phyloP scores from a whole-genome alignment of 1,140 invertebrate species.

The Apocrypta bakeri region DNA sequence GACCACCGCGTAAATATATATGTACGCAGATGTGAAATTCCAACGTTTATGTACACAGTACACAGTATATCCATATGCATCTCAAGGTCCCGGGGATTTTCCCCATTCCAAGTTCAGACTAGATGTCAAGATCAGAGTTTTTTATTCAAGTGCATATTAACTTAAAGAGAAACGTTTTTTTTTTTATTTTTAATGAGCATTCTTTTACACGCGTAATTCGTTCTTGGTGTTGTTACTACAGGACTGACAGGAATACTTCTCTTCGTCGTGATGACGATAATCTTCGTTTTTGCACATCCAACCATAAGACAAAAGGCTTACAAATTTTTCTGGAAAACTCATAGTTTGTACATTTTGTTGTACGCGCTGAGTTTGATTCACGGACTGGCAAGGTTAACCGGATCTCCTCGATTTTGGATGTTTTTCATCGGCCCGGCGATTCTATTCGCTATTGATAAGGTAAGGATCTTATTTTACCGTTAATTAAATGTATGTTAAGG shows the following conservation, averaged over 20 bases:
- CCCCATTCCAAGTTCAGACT: not conserved
- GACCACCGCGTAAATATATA: not conserved
- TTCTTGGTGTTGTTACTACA: constrained; percentile 69
- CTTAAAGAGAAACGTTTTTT: constrained; percentile 9
- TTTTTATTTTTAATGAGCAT: constrained; percentile 10
- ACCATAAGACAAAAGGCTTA: constrained; percentile 95
- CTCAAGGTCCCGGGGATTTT: not conserved
- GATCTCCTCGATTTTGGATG: constrained; percentile 94
- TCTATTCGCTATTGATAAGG: constrained; percentile 93
- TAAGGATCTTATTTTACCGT: constrained; percentile 67
- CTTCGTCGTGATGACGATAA: constrained; percentile 95
- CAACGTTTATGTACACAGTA: not conserved
- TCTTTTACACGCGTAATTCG: no score
- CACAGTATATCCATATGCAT: no score
- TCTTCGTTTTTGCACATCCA: constrained; percentile 98
- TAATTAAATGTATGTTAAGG: no score
- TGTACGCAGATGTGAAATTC: not conserved
- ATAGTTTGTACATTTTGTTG: constrained; percentile 92
- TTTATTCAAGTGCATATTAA: not conserved
- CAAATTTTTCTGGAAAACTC: constrained; percentile 98
- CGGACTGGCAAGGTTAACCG: constrained; percentile 94
- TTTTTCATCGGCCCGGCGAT: constrained; percentile 96
- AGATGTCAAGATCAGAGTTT: not conserved
- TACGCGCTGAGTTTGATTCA: constrained; percentile 95
- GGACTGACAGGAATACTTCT: constrained; percentile 96